Percentiles rank a stretch among this genome's conserved stretches.
Conservation (phyloP, 2,113 vertebrate species). For the Xenopus borealis region DNA sequence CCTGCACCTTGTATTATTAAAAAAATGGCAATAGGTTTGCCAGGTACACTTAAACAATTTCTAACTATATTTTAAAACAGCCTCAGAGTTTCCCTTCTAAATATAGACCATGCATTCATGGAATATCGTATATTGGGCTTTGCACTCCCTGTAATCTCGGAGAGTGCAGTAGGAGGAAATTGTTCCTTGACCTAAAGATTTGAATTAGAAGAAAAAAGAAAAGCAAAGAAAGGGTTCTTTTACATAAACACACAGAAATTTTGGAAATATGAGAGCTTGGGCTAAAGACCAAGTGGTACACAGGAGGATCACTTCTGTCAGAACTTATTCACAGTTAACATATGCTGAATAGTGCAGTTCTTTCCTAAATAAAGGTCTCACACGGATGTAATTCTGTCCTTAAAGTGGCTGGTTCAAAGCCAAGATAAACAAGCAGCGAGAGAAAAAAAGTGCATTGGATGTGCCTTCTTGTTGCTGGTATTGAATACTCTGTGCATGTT, state of each 20-base stretch:
- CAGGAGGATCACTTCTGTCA: slow-evolving; percentile 9
- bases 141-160: not conserved
- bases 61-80: not conserved
- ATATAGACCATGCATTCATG: not conserved
- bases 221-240: not conserved
- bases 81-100: not conserved
- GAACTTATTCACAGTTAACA: slow-evolving; percentile 2
- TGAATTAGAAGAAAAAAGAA: not conserved
- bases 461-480: too few species aligned
- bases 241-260: not conserved
- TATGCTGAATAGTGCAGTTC: not conserved
- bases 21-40: too few species aligned
- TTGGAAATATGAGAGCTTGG: slow-evolving; percentile 3
- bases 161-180: not conserved
- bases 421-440: not conserved
- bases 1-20: too few species aligned
- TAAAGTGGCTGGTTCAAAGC: not conserved
- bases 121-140: not conserved
- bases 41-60: not conserved
- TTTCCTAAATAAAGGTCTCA: not conserved
- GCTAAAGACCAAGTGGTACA: not conserved
- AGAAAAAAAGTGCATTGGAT: too few species aligned
- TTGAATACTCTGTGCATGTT: too few species aligned
- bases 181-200: not conserved
- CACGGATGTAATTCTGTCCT: not conserved